Evolutionary conservation across 2,797 vertebrate species (phyloP).

Genomic region (Sphenopsis melanotis): DNA sequence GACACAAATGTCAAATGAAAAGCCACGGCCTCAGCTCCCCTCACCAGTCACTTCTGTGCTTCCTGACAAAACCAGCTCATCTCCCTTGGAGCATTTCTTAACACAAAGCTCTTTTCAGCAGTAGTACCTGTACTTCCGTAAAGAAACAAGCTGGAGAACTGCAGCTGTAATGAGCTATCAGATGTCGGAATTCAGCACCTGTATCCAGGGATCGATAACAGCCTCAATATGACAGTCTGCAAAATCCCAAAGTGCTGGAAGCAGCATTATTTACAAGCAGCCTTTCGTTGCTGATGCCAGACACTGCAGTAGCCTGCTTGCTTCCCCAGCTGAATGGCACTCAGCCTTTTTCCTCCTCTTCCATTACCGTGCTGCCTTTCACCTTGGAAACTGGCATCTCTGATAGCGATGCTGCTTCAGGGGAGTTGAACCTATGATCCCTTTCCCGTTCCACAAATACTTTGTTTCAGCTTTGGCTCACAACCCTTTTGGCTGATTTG

Average conservation of each 20-base stretch:
- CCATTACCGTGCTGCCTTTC: background rate
- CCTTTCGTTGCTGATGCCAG: background rate
- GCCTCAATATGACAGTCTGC: background rate
- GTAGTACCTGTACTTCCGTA: background rate
- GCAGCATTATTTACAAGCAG: background rate
- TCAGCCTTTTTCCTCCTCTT: background rate
- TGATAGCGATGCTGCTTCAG: background rate
- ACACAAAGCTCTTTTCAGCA: background rate
- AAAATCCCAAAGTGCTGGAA: background rate
- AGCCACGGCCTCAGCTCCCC: background rate
- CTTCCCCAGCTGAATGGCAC: background rate
- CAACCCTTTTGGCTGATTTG: background rate
- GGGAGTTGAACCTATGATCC: background rate
- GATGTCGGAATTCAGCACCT: background rate
- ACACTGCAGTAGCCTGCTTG: background rate
- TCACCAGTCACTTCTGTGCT: background rate
- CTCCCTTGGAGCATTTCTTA: background rate
- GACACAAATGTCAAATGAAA: background rate
- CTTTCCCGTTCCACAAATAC: background rate
- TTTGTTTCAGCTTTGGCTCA: background rate
- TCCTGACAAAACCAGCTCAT: background rate
- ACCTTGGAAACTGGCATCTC: background rate
- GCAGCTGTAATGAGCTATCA: background rate
- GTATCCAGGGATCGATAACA: background rate
- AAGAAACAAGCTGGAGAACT: background rate